Conservation (phyloP, 2,113 vertebrate genomes). For the Clarias batrachus region DNA sequence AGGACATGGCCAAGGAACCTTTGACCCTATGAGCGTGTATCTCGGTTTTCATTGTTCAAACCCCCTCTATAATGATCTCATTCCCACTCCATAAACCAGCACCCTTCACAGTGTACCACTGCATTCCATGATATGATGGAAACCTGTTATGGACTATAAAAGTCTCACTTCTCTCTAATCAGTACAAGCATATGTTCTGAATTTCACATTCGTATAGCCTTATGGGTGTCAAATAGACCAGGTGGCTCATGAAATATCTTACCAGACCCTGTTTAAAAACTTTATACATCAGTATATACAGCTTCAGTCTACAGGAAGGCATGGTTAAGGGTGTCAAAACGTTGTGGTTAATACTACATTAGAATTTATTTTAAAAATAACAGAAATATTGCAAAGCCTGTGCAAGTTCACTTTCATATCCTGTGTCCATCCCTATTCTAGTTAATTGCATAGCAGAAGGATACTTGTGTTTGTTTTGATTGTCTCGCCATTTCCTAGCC, state of each 20-base stretch:
- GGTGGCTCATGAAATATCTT: conserved; percentile 15
- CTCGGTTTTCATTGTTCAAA: conserved; percentile 44
- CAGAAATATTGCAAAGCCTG: not conserved
- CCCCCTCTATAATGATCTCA: conserved; percentile 32
- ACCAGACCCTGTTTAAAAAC: not conserved
- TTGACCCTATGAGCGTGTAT: conserved; percentile 20
- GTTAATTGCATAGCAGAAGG: not conserved
- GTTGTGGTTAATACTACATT: not conserved
- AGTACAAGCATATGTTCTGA: conserved; percentile 35
- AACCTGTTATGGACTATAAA: conserved; percentile 25
- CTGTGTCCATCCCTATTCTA: not conserved
- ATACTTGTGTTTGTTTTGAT: conserved; percentile 22
- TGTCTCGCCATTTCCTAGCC: conserved; percentile 18
- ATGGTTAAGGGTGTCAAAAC: not conserved
- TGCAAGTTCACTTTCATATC: not conserved
- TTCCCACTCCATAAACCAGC: conserved; percentile 38
- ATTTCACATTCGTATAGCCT: conserved; percentile 34
- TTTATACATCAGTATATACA: not conserved
- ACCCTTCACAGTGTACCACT: conserved; percentile 9
- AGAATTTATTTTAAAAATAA: not conserved
- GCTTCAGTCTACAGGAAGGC: not conserved
- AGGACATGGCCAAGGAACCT: conserved; percentile 3
- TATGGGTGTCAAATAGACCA: conserved; percentile 28
- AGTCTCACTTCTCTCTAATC: conserved; percentile 41
- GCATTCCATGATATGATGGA: conserved; percentile 30